Conservation (phyloP, 2,113 vertebrate genomes). For the Chrysochloris asiatica region DNA sequence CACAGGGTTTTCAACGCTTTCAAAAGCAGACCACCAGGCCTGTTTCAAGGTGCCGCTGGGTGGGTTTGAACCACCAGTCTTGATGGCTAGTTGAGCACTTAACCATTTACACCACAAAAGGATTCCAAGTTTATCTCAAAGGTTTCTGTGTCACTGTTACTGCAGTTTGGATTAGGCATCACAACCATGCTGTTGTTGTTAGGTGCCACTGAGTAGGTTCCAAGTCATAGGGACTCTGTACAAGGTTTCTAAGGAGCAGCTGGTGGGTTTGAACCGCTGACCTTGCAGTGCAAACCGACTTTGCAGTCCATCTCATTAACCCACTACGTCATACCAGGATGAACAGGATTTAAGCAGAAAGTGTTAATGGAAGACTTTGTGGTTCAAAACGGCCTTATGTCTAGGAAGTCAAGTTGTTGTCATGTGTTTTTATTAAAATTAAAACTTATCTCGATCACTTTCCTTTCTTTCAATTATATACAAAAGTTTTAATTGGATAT, state of each 20-base stretch:
- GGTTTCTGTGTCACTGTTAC: not conserved
- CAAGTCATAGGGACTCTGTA: too few species aligned
- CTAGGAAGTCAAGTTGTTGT: constrained; percentile 8
- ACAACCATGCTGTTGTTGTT: not conserved
- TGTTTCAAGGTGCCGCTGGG: not conserved
- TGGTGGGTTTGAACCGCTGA: too few species aligned
- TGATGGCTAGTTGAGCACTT: not conserved
- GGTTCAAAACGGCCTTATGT: too few species aligned
- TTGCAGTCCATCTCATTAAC: too few species aligned
- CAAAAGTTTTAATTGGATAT: constrained; percentile 18
- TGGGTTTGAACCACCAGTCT: not conserved
- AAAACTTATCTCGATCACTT: constrained; percentile 45
- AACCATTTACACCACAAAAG: not conserved
- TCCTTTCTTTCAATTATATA: constrained; percentile 1
- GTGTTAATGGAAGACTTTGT: too few species aligned
- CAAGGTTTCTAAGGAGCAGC: too few species aligned
- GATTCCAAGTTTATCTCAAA: not conserved
- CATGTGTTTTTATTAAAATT: constrained; percentile 40
- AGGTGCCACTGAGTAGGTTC: too few species aligned
- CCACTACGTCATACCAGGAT: too few species aligned
- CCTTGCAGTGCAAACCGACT: too few species aligned
- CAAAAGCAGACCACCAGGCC: not conserved
- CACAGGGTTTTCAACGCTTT: not conserved
- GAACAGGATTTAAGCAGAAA: too few species aligned
- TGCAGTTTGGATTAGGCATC: not conserved